A percentile compares a stretch with the other conserved stretches of the same genome.
These are phyloP conservation scores for Drosophila carrolli DNA, from an alignment of 1,140 invertebrate genomes.

Conservation along the genomic window DNA sequence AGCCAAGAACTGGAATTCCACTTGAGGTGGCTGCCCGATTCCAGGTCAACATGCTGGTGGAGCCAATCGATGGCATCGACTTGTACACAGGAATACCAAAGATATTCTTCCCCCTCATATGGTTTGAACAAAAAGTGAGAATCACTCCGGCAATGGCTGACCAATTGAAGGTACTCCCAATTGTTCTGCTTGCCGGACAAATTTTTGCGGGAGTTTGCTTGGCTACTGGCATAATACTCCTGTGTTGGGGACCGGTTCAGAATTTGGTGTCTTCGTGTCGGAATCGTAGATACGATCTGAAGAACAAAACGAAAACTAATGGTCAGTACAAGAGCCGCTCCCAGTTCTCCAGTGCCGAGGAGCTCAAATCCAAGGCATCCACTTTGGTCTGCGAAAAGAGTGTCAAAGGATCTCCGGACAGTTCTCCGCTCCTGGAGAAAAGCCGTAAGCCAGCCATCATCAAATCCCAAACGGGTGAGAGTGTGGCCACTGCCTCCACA, in stretches of 20 bases:
- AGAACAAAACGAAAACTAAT: conserved; percentile 55
- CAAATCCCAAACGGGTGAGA: conserved; percentile 67
- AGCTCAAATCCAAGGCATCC: conserved; percentile 65
- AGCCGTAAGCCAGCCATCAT: conserved; percentile 32
- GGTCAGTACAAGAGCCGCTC: conserved; percentile 65
- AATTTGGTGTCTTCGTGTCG: conserved; percentile 46
- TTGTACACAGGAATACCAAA: conserved; percentile 88
- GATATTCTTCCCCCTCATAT: conserved; percentile 91
- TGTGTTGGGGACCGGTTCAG: conserved; percentile 68
- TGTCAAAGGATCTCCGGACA: conserved; percentile 48
- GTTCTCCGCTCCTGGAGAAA: conserved; percentile 54
- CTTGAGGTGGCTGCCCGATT: conserved; percentile 90
- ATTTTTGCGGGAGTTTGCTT: conserved; percentile 72
- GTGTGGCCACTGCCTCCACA: conserved; percentile 57
- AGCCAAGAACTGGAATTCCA: conserved; percentile 91
- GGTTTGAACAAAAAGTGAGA: conserved; percentile 90
- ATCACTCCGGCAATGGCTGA: conserved; percentile 86
- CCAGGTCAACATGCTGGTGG: conserved; percentile 91
- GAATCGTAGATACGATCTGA: conserved; percentile 55
- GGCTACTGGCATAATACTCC: conserved; percentile 68
- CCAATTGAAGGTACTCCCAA: conserved; percentile 66
- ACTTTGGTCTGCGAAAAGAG: conserved; percentile 51
- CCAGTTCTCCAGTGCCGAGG: conserved; percentile 65
- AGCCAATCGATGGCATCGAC: conserved; percentile 87
- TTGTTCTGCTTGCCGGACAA: conserved; percentile 65